Evolutionary conservation across 2,797 vertebrate genomes (phyloP).

Genomic region (Loris lydekkerianus): DNA sequence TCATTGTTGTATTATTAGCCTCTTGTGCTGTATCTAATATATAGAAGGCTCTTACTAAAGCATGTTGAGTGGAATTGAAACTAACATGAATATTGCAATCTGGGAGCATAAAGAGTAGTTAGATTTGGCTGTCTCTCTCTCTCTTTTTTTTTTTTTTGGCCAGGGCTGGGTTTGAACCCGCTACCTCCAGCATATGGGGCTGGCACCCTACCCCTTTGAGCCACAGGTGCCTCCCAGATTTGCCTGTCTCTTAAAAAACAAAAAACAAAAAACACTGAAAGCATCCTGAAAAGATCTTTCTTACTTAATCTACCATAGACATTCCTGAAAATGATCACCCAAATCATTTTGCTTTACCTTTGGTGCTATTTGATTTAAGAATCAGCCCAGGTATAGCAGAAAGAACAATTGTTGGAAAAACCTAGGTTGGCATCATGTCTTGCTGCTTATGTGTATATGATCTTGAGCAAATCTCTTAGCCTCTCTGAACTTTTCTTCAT

Average conservation of each 20-base stretch:
- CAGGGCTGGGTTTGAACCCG: too few species aligned
- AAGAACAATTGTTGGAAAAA: neutral
- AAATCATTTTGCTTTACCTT: constrained; percentile 43
- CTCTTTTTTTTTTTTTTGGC: too few species aligned
- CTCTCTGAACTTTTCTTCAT: constrained; percentile 1
- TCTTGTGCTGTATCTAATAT: constrained; percentile 6
- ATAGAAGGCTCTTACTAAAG: constrained; percentile 8
- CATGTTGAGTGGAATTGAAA: constrained; percentile 19
- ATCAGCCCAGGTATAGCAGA: neutral
- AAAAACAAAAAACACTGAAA: constrained; percentile 10
- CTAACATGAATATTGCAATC: constrained; percentile 26
- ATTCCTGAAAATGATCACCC: constrained; percentile 15
- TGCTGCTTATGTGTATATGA: neutral
- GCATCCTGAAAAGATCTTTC: neutral
- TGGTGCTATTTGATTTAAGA: neutral
- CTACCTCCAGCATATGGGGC: too few species aligned
- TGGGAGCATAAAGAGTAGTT: neutral
- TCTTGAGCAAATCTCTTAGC: constrained; percentile 37
- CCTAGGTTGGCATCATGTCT: neutral
- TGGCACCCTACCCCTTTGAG: too few species aligned
- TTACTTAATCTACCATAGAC: constrained; percentile 12
- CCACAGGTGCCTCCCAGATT: neutral
- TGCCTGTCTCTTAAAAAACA: neutral
- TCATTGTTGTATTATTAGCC: neutral
- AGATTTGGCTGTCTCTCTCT: constrained; percentile 16